Evolutionary conservation across 2,888 invertebrate genomes (phyloP).

Genomic region (Cylloceria caligata): DNA sequence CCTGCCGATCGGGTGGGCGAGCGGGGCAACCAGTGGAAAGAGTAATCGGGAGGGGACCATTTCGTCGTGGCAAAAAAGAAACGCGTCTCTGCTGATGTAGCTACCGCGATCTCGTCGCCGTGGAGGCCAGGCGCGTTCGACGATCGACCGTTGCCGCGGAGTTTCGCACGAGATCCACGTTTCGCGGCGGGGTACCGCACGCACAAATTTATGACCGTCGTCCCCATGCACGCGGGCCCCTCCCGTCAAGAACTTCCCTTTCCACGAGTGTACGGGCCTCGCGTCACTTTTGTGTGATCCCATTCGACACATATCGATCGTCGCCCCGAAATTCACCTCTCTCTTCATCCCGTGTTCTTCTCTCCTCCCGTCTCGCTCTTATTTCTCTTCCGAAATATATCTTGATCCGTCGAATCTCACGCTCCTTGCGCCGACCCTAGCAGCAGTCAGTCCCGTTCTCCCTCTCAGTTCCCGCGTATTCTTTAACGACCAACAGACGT

Average conservation of each 20-base stretch:
- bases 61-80: constrained; percentile 59
- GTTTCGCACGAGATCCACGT: constrained; percentile 68
- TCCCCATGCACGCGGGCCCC: constrained; percentile 21
- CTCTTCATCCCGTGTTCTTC: constrained; percentile 13
- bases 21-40: constrained; percentile 22
- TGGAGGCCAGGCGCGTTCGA: constrained; percentile 60
- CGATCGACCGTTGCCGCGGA: constrained; percentile 68
- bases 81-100: constrained; percentile 63
- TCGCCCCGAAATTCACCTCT: constrained; percentile 37
- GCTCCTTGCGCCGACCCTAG: constrained; percentile 43
- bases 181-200: constrained; percentile 67
- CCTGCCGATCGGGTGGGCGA: constrained; percentile 66
- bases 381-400: constrained; percentile 51
- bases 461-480: constrained; percentile 13
- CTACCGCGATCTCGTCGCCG: constrained; percentile 67
- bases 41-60: constrained; percentile 36
- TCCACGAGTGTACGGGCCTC: constrained; percentile 1
- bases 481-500: constrained; percentile 42
- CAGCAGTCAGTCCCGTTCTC: background rate
- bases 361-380: constrained; percentile 14
- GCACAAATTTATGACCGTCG: constrained; percentile 63
- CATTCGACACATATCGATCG: constrained; percentile 58
- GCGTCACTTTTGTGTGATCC: constrained; percentile 59
- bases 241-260: constrained; percentile 32
- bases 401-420: constrained; percentile 62